phyloP scores from a whole-genome alignment of 2,797 vertebrate species.

The Propithecus deckenii region DNA sequence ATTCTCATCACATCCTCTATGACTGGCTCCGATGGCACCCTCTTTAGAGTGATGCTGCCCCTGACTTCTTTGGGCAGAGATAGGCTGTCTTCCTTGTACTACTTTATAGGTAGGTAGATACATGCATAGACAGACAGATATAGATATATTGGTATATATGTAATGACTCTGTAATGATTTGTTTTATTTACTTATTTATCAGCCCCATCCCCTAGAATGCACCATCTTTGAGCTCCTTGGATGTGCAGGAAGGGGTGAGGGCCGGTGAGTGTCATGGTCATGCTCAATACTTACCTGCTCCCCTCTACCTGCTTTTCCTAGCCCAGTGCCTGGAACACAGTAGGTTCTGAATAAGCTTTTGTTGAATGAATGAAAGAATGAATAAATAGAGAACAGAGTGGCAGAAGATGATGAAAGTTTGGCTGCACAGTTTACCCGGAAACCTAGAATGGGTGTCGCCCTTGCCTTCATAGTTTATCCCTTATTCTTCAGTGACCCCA shows the following conservation, averaged over 20 bases:
- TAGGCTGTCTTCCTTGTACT: not conserved
- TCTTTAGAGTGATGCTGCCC: not conserved
- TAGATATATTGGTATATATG: not conserved
- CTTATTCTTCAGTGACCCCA: not conserved
- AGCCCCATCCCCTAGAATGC: not conserved
- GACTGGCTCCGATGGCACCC: not conserved
- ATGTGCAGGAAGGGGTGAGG: not conserved
- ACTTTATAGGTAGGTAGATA: not conserved
- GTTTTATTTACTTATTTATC: not conserved
- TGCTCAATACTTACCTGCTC: not conserved
- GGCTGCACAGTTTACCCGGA: not conserved
- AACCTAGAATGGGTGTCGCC: not conserved
- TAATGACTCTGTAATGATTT: not conserved
- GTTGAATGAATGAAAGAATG: not conserved
- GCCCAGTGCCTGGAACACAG: not conserved
- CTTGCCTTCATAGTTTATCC: not conserved
- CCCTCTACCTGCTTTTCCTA: not conserved
- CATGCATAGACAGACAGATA: not conserved
- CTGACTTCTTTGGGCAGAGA: not conserved
- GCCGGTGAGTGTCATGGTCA: not conserved
- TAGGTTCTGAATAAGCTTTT: not conserved
- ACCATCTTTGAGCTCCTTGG: not conserved
- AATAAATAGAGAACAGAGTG: not conserved
- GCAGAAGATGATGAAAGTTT: not conserved
- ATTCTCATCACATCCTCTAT: not conserved